A percentile compares a stretch with the other conserved stretches of the same genome.
Evolutionary conservation across 2,797 vertebrate genomes (phyloP).

Genomic region (Sebastes paucispinis): DNA sequence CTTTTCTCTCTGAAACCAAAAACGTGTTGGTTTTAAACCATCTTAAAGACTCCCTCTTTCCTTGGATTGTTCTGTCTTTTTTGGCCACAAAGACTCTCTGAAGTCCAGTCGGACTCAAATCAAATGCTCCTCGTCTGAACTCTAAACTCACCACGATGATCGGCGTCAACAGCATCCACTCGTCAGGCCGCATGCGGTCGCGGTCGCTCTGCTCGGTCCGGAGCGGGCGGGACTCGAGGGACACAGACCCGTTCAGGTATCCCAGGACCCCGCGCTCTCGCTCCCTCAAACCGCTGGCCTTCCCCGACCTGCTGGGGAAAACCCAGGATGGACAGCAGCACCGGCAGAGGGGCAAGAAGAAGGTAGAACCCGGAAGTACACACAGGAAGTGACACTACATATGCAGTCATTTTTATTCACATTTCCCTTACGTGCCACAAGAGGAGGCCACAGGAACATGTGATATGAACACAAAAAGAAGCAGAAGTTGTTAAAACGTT

Average conservation of each 20-base stretch:
- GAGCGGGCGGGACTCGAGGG: conserved; percentile 89
- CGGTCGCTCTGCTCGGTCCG: conserved; percentile 94
- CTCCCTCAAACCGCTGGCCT: conserved; percentile 92
- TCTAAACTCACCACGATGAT: conserved; percentile 82
- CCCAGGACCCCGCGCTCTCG: conserved; percentile 92
- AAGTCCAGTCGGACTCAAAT: background rate
- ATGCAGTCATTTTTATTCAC: background rate
- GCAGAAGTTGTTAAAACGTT: background rate
- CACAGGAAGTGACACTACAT: background rate
- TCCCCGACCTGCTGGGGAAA: conserved; percentile 92
- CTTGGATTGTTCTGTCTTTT: background rate
- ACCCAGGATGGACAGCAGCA: conserved; percentile 85
- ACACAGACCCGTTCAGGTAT: conserved; percentile 91
- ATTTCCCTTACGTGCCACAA: background rate
- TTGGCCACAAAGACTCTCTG: background rate
- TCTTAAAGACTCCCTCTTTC: background rate
- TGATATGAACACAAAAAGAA: background rate
- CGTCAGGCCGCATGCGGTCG: conserved; percentile 88
- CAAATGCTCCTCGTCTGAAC: background rate
- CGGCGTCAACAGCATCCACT: conserved; percentile 94
- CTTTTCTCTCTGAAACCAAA: background rate
- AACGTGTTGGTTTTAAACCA: too few species aligned
- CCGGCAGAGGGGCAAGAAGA: conserved; percentile 89
- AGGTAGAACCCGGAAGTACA: conserved; percentile 69
- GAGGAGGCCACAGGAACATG: background rate